Evolutionary conservation across 2,888 invertebrate genomes (phyloP).

Genomic region (Scaptomyza cyrtandrae): DNA sequence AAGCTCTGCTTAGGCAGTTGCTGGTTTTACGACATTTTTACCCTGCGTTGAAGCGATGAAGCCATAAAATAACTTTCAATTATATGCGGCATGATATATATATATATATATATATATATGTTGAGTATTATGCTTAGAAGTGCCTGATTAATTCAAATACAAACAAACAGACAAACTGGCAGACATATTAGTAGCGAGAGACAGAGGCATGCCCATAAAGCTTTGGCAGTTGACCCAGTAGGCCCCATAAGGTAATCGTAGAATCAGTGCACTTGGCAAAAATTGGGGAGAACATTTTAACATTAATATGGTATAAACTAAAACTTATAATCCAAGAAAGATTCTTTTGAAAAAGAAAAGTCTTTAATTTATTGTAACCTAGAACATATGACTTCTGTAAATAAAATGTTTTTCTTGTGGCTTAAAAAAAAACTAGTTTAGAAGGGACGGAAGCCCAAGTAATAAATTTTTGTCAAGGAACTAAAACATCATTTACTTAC

Average conservation of each 20-base stretch:
- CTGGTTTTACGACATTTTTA: constrained; percentile 49
- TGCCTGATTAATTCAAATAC: constrained; percentile 36
- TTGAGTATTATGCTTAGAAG: constrained; percentile 50
- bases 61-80: constrained; percentile 79
- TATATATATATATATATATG: too few species aligned
- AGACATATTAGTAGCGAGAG: constrained; percentile 3
- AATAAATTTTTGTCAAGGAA: too few species aligned
- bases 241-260: constrained; percentile 36
- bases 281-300: not conserved
- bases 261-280: constrained; percentile 42
- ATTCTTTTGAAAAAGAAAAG: too few species aligned
- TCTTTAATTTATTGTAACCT: too few species aligned
- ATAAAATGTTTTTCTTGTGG: too few species aligned
- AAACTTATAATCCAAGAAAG: too few species aligned
- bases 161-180: constrained; percentile 3
- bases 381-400: too few species aligned
- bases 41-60: constrained; percentile 38
- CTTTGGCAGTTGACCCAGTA: constrained; percentile 20
- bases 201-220: constrained; percentile 60
- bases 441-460: too few species aligned
- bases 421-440: too few species aligned
- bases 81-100: constrained; percentile 52
- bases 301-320: not conserved
- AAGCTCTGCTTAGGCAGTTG: constrained; percentile 38
- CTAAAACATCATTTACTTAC: too few species aligned